Base-by-base conservation (phyloP, 2,797 vertebrate species). In the Oophaga sylvatica region DNA sequence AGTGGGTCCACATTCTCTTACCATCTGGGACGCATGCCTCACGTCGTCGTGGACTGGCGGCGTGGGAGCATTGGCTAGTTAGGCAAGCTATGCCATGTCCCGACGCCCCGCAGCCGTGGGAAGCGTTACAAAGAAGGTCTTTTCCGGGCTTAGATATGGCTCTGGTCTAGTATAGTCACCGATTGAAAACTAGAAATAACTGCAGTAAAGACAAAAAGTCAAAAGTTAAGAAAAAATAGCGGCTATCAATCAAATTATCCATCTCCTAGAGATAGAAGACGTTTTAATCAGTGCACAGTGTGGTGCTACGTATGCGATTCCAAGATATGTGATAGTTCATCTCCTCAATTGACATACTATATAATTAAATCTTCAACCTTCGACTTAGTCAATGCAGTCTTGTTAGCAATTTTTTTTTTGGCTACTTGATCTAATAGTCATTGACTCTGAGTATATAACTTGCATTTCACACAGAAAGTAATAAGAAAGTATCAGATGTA, bases 361-460 rank as follows among this genome's bases (percentile, higher is more conserved):
- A 81, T 81, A 81, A 81, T 81, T 81, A 81, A 67, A 81, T 81
- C 41, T 67, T 81, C 62, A 81, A 62, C 13, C 62, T 81, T 67
- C 53, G n/a, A 41, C 79, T 80, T 41, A 80, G 77, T 59, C 56
- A 12, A 16, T 19, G 68, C 31, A 17, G 3, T 26, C 75, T 53
- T 56, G 48, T 56, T 26, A 56, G 48, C 17, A 62, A 53, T 29
- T 81, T 45, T 80, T 45, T 80, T 60, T 81, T 45, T 19, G 19
- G 80, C 62, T 67, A 67, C 62, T 48, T 77, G 75, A 77, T 77
- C 79, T 45, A 48, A 41, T 17, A 67, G 26, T 77, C 48, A 53
- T 77, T 13, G 48, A 16, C n/a, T 77, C 75, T 15, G 75, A 45
- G 19, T 53, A 26, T 26, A 56, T 77, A 77, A 56, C 75, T 77